These are phyloP conservation scores for Actinemys pallida DNA, from an alignment of 2,113 vertebrate species.

Conservation along the genomic window DNA sequence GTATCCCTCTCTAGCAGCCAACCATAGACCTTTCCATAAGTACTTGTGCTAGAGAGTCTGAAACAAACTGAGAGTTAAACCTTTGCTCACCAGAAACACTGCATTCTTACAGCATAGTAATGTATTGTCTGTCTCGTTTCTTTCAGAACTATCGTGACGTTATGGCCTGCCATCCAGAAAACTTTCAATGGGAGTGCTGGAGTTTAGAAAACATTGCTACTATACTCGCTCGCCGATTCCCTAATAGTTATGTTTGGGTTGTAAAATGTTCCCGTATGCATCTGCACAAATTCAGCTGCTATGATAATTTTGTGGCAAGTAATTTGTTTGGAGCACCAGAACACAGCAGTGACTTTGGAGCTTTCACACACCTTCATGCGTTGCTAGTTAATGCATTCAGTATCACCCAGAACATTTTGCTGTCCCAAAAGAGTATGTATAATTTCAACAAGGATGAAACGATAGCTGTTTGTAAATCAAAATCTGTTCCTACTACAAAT, in stretches of 20 bases:
- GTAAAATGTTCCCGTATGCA: slow-evolving; percentile 93
- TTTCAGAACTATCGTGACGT: slow-evolving; percentile 93
- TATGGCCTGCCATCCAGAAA: slow-evolving; percentile 92
- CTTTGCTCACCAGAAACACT: background rate
- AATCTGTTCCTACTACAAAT: slow-evolving; percentile 72
- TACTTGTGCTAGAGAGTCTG: background rate
- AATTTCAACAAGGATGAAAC: slow-evolving; percentile 73
- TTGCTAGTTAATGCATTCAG: slow-evolving; percentile 91
- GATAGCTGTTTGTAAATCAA: slow-evolving; percentile 68
- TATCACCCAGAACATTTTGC: slow-evolving; percentile 79
- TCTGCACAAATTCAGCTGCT: slow-evolving; percentile 98
- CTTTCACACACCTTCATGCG: slow-evolving; percentile 89
- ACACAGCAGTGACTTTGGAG: slow-evolving; percentile 86
- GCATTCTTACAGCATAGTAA: background rate
- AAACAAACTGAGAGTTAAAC: background rate
- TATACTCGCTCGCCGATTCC: slow-evolving; percentile 88
- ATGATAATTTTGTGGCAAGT: slow-evolving; percentile 94
- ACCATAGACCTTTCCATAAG: background rate
- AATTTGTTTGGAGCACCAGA: slow-evolving; percentile 97
- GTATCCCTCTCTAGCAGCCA: background rate
- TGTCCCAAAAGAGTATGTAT: slow-evolving; percentile 70
- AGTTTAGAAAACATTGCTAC: slow-evolving; percentile 92
- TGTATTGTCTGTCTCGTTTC: background rate
- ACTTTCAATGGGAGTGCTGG: slow-evolving; percentile 91
- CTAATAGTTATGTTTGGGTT: slow-evolving; percentile 90